Base-by-base conservation (phyloP, 2,797 vertebrate species). In the Phataginus tricuspis region DNA sequence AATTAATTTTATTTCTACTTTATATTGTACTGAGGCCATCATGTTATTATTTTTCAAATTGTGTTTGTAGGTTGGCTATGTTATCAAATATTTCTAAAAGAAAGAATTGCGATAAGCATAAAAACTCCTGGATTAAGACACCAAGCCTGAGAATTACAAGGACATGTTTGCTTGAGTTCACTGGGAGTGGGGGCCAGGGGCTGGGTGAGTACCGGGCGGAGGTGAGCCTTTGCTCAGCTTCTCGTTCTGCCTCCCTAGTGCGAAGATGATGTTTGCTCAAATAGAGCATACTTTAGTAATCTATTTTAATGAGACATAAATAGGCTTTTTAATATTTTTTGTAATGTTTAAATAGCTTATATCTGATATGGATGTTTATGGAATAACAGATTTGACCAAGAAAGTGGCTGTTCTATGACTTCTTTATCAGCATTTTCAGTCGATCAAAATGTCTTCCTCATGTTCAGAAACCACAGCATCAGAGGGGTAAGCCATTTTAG, bases 1-100 rank as follows among this genome's bases (percentile, higher is more conserved):
- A 87, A 66, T 66, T n/a, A 53, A 66, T 57, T 84, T 69, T 79
- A 69, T 91, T 95, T 95, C 14, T 75, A 53, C 8, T 95, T 55
- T 45, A 3, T 63, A 21, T 37, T 29, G 2, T 45, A 71, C 16
- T 45, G 45, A 90, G 31, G 3, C 63, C 25, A 85, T 53, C 27
- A 51, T 64, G 4, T 34, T 90, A 83, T 15, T 68, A 42, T 90
- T 95, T 92, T 93, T 34, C 23, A 72, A 64, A 34, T 21, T 57
- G 39, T 91, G 3, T 49, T 4, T 51, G 2, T 57, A 69, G 27
- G 34, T 87, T 78, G 37, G 39, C 59, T 74, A 34, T 87, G 7
- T 42, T 75, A 8, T 87, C 21, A 55, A 57, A 61, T 85, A 68
- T 82, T 82, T 63, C 5, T 90, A 77, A 83, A 68, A 69, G 12